A percentile compares a stretch with the other conserved stretches of the same genome.
Evolutionary conservation across 2,888 invertebrate species (phyloP).

Genomic region (Cosmia pyralina): DNA sequence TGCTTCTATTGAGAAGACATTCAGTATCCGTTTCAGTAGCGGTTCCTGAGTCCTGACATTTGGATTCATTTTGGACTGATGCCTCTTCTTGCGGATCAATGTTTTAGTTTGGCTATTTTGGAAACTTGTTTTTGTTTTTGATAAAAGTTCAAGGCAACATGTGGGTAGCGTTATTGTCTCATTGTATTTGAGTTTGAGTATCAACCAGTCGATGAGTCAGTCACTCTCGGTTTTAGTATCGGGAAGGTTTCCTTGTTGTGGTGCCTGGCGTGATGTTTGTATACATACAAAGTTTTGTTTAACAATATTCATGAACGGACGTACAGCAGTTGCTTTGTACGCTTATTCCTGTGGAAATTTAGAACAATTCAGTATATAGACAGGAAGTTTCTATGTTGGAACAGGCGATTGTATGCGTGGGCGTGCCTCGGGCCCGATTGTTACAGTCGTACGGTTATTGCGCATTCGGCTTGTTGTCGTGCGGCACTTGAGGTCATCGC

Average conservation of each 20-base stretch:
- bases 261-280: conserved; percentile 46
- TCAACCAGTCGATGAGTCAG: conserved; percentile 44
- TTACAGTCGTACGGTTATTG: conserved; percentile 78
- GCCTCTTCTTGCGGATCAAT: conserved; percentile 27
- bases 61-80: conserved; percentile 39
- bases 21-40: conserved; percentile 36
- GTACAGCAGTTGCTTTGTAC: conserved; percentile 36
- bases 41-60: conserved; percentile 28
- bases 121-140: conserved; percentile 23
- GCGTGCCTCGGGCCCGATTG: conserved; percentile 80
- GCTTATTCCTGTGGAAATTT: conserved; percentile 67
- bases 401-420: conserved; percentile 81
- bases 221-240: conserved; percentile 54
- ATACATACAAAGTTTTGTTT: conserved; percentile 50
- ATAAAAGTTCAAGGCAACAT: conserved; percentile 51
- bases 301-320: conserved; percentile 64
- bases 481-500: conserved; percentile 78
- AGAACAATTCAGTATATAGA: conserved; percentile 74
- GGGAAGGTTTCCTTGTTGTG: conserved; percentile 49
- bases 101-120: conserved; percentile 33
- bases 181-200: conserved; percentile 47
- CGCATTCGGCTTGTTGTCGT: conserved; percentile 79
- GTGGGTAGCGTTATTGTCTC: conserved; percentile 65
- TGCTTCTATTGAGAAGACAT: conserved; percentile 23
- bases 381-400: conserved; percentile 83